phyloP scores from a whole-genome alignment of 2,888 invertebrate genomes.

The Hypolimnas misippus region DNA sequence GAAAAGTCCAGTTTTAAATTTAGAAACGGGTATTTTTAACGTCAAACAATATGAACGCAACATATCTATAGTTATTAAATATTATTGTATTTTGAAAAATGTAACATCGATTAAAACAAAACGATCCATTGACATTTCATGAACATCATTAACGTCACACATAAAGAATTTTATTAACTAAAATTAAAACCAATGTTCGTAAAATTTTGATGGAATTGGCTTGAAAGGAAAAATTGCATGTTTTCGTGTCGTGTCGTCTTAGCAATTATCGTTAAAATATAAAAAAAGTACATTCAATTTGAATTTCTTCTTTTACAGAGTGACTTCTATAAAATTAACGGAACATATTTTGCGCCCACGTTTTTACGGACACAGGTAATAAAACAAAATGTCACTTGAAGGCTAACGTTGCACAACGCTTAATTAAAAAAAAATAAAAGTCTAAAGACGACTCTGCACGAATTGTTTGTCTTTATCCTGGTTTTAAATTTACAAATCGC shows the following conservation, averaged over 20 bases:
- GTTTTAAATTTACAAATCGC: no score
- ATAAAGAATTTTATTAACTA: neutral
- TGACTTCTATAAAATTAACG: slow-evolving; percentile 83
- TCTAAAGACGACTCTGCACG: slow-evolving; percentile 77
- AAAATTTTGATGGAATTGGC: neutral
- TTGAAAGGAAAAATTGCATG: slow-evolving; percentile 12
- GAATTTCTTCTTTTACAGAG: slow-evolving; percentile 77
- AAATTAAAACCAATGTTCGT: neutral
- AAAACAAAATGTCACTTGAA: slow-evolving; percentile 38
- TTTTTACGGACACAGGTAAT: slow-evolving; percentile 72
- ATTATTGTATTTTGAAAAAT: no score
- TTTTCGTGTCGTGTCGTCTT: slow-evolving; percentile 36
- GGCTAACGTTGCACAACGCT: slow-evolving; percentile 48
- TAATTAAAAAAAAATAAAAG: slow-evolving; percentile 59
- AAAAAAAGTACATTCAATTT: slow-evolving; percentile 34
- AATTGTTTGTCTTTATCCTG: slow-evolving; percentile 36
- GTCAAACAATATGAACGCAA: no score
- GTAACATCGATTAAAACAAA: no score
- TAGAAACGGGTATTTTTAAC: no score
- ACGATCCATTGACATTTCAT: neutral
- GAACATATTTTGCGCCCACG: slow-evolving; percentile 73
- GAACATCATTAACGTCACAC: neutral
- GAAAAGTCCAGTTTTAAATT: no score
- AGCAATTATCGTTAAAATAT: slow-evolving; percentile 8
- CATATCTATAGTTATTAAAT: no score